Base-by-base conservation (phyloP, 1,140 invertebrate genomes). In the Leptinotarsa lineolata region DNA sequence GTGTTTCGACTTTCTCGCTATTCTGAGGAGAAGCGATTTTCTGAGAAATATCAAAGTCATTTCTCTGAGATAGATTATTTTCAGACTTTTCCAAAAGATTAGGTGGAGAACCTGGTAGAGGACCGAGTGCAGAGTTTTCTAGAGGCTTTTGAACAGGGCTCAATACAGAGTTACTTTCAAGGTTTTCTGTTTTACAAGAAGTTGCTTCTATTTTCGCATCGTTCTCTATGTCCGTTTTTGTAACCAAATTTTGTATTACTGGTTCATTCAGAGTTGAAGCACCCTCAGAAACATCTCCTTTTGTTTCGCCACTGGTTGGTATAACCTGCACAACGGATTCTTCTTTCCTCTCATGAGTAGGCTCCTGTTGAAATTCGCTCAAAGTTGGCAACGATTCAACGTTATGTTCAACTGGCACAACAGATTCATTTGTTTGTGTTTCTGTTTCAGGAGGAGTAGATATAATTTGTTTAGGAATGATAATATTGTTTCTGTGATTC, bases 401-500 rank as follows among this genome's bases (percentile, higher is more conserved):
- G 22, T 64, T 13, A 30, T 15, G n/a, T 64, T 64, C 20, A 24
- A 1, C 3, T 64, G n/a, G 13, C n/a, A 54, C n/a, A 16, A 4
- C 65, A 67, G 13, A 44, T 5, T 13, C 30, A 1, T 44, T 15
- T 21, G 20, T 18, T 65, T 21, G 30, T 44, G 24, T 16, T 39
- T 67, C 65, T 13, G n/a, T 30, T 46, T 39, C 15, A 5, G 48
- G 16, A n/a, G 48, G n/a, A 16, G 48, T 15, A 54, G 48, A 16
- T 54, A 54, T 54, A 13, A 54, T 54, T 13, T 54, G 48, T 12
- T 71, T 63, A n/a, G 69, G 69, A 5, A 45, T 48, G 16, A 71
- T 71, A n/a, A 71, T 71, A 44, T 39, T 71, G 30, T 71, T 63
- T 44, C 20, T 71, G 18, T 75, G 72, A 44, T 65, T 63, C 21